Evolutionary conservation across 2,113 vertebrate genomes (phyloP).

Genomic region (Astur gentilis): DNA sequence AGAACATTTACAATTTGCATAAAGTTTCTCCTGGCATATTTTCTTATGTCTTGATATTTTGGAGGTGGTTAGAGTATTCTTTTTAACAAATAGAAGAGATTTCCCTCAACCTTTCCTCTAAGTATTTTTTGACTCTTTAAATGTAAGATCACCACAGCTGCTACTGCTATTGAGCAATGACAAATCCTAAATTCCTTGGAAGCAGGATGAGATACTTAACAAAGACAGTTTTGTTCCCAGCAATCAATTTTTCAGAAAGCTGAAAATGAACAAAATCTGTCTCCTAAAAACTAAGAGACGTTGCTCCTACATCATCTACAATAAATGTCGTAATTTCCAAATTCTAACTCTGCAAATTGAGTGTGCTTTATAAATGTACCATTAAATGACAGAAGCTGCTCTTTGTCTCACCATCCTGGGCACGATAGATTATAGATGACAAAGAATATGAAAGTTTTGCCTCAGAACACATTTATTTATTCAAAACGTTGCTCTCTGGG

Average conservation of each 20-base stretch:
- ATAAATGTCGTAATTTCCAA: not conserved
- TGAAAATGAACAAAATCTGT: not conserved
- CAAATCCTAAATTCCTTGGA: not conserved
- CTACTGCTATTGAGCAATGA: not conserved
- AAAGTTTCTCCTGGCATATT: not conserved
- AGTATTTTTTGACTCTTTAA: not conserved
- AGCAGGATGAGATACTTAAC: not conserved
- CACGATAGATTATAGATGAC: not conserved
- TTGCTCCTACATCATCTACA: not conserved
- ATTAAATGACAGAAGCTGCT: not conserved
- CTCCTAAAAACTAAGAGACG: not conserved
- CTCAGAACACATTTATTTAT: not conserved
- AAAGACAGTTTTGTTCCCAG: not conserved
- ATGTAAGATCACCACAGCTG: not conserved
- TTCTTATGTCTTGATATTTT: not conserved
- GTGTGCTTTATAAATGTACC: not conserved
- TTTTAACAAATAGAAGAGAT: not conserved
- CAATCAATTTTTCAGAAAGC: not conserved
- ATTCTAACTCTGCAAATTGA: not conserved
- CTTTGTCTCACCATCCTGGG: not conserved
- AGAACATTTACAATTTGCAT: not conserved
- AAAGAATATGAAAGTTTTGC: not conserved
- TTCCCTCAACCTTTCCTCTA: not conserved
- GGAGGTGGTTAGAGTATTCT: not conserved
- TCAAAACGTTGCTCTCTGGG: not conserved